These are phyloP conservation scores for Lasius platythorax DNA, from an alignment of 2,888 invertebrate genomes.

Conservation along the genomic window DNA sequence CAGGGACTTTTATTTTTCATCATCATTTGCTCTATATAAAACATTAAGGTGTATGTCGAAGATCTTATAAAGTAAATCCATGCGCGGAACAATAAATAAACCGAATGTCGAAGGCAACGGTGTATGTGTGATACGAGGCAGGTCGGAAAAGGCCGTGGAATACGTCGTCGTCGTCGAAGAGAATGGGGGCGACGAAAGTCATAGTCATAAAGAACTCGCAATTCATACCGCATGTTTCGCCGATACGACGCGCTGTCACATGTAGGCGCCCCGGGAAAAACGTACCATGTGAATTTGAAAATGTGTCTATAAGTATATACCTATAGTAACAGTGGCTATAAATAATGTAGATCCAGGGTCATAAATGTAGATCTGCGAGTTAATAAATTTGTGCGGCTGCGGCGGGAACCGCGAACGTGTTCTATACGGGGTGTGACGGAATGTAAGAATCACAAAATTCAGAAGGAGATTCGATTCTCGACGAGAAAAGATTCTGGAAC, in stretches of 20 bases:
- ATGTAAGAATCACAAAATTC: neutral
- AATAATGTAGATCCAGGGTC: slow-evolving; percentile 50
- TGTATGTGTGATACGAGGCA: neutral
- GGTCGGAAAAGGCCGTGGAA: slow-evolving; percentile 5
- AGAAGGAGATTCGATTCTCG: neutral
- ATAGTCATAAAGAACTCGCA: slow-evolving; percentile 68
- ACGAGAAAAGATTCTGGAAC: no score
- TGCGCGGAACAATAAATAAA: slow-evolving; percentile 37
- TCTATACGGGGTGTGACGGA: neutral
- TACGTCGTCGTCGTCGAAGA: slow-evolving; percentile 43
- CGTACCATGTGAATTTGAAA: slow-evolving; percentile 61
- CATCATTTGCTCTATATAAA: neutral
- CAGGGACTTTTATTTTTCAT: neutral
- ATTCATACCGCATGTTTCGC: slow-evolving; percentile 50
- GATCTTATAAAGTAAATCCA: slow-evolving; percentile 52
- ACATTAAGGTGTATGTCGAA: neutral
- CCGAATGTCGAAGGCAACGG: slow-evolving; percentile 20
- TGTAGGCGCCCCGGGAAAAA: slow-evolving; percentile 25
- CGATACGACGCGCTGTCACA: slow-evolving; percentile 29
- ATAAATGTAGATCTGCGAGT: slow-evolving; percentile 57
- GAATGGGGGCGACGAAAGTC: slow-evolving; percentile 61
- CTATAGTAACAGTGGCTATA: slow-evolving; percentile 37
- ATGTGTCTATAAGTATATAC: slow-evolving; percentile 58
- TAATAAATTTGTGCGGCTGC: slow-evolving; percentile 49
- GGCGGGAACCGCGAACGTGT: neutral